phyloP scores from a whole-genome alignment of 2,113 vertebrate genomes.

The Corythornis cristatus region DNA sequence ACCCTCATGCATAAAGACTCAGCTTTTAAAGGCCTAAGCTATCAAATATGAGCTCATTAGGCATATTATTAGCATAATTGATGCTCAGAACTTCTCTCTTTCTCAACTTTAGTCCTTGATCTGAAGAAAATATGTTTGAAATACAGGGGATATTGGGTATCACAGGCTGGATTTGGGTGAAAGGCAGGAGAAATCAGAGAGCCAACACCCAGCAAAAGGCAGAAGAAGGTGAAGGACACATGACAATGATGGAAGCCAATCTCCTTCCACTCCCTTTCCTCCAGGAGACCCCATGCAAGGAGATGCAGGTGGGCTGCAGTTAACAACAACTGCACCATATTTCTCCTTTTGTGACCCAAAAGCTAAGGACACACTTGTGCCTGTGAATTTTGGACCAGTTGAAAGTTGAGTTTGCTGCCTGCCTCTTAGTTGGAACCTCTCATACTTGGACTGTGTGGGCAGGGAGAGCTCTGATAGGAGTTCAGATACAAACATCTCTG shows the following conservation, averaged over 20 bases:
- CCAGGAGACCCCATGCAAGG: neutral
- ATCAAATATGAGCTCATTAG: neutral
- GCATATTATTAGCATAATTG: neutral
- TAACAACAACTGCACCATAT: neutral
- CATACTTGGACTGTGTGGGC: neutral
- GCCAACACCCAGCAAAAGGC: neutral
- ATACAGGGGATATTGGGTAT: neutral
- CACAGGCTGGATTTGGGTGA: neutral
- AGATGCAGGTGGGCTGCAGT: neutral
- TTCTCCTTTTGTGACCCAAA: neutral
- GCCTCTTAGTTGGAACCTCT: neutral
- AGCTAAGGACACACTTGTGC: neutral
- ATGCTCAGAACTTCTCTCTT: neutral
- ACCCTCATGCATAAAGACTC: neutral
- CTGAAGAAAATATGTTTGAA: neutral
- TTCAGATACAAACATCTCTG: neutral
- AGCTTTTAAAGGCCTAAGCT: neutral
- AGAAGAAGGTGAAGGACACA: neutral
- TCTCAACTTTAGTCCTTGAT: neutral
- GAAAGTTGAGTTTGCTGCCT: neutral
- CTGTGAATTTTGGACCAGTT: neutral
- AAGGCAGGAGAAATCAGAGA: neutral
- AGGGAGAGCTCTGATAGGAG: neutral
- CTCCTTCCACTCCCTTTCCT: neutral
- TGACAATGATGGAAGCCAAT: neutral